Evolutionary conservation across 2,113 vertebrate species (phyloP).

Genomic region (Australoheros scitulus): DNA sequence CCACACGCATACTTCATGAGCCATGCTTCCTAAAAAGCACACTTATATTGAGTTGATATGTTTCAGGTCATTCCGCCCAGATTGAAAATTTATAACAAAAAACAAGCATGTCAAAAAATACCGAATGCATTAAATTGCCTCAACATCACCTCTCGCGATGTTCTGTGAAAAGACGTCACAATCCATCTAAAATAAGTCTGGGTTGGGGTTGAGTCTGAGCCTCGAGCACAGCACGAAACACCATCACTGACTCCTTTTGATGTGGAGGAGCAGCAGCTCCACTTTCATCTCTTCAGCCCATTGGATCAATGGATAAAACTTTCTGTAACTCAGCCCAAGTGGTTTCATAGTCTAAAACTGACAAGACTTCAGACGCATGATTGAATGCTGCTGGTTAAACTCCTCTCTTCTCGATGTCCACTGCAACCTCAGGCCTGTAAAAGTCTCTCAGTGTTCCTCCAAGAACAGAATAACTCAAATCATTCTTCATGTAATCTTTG

Average conservation of each 20-base stretch:
- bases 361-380: background rate
- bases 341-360: background rate
- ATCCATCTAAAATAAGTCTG: background rate
- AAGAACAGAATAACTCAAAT: background rate
- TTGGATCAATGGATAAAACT: background rate
- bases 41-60: background rate
- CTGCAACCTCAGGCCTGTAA: background rate
- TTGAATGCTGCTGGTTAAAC: background rate
- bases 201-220: too few relatives aligned
- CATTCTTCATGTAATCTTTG: background rate
- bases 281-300: background rate
- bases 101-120: background rate
- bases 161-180: background rate
- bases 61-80: background rate
- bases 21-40: too few relatives aligned
- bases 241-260: too few relatives aligned
- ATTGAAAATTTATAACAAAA: background rate
- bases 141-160: accelerated
- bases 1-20: background rate
- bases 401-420: background rate
- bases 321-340: background rate
- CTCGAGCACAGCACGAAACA: too few relatives aligned
- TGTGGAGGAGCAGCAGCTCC: too few relatives aligned
- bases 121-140: background rate
- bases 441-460: background rate